phyloP scores from a whole-genome alignment of 2,888 invertebrate genomes.

The Heteromyza rotundicornis region DNA sequence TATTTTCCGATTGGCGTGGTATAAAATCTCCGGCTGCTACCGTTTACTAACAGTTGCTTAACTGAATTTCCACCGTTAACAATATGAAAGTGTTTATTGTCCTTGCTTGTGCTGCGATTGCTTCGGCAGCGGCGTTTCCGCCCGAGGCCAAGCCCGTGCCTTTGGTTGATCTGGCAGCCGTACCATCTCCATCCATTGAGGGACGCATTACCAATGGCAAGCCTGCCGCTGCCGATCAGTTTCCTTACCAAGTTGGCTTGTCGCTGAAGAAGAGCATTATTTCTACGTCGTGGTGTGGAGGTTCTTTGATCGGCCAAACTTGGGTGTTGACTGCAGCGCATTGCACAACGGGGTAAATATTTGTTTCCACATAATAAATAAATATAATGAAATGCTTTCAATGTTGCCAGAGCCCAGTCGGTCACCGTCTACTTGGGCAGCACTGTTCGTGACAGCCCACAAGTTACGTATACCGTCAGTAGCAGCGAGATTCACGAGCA shows the following conservation, averaged over 20 bases:
- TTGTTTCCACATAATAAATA: background rate
- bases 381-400: background rate
- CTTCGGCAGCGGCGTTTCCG: background rate
- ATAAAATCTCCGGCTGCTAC: too few species aligned
- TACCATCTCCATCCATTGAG: constrained; percentile 16
- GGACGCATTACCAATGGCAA: constrained; percentile 45
- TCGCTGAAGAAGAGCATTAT: constrained; percentile 21
- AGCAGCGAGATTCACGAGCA: constrained; percentile 42
- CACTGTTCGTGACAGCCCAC: constrained; percentile 37
- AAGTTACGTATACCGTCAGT: constrained; percentile 31
- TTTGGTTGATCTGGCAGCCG: too few species aligned
- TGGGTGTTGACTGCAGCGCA: constrained; percentile 47
- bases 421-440: constrained; percentile 42
- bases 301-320: constrained; percentile 36
- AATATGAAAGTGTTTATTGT: background rate
- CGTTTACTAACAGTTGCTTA: too few species aligned
- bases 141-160: background rate
- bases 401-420: constrained; percentile 26
- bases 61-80: too few species aligned
- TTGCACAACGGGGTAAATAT: constrained; percentile 34
- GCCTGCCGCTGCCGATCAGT: constrained; percentile 38
- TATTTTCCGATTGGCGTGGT: too few species aligned
- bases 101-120: background rate
- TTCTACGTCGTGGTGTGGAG: constrained; percentile 42
- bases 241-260: constrained; percentile 46